A percentile compares a stretch with the other conserved stretches of the same genome.
Evolutionary conservation across 2,113 vertebrate species (phyloP).

Genomic region (Sisor rabdophorus): DNA sequence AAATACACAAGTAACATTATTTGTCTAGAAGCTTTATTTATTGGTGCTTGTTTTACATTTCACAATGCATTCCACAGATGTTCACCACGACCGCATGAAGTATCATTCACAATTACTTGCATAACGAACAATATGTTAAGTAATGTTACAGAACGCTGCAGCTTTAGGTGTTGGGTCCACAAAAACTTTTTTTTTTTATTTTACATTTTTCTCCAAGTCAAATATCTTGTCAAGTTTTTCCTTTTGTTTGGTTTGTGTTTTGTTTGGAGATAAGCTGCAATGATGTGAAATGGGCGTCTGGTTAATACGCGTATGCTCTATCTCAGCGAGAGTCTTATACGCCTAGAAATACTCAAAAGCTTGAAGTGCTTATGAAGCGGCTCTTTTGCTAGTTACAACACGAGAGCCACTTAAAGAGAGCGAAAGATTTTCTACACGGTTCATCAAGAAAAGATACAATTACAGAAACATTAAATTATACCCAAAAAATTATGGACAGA

Average conservation of each 20-base stretch:
- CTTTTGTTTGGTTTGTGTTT: constrained; percentile 32
- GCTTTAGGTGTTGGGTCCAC: constrained; percentile 80
- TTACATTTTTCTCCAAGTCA: constrained; percentile 15
- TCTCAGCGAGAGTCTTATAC: constrained; percentile 67
- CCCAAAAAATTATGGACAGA: constrained; percentile 55
- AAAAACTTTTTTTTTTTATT: constrained; percentile 55
- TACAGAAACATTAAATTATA: constrained; percentile 82
- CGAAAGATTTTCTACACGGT: constrained; percentile 76
- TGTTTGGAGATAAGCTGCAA: constrained; percentile 70
- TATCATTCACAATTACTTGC: constrained; percentile 82
- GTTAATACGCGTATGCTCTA: constrained; percentile 56
- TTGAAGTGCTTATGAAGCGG: constrained; percentile 73
- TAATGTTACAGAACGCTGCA: constrained; percentile 78
- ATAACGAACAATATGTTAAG: constrained; percentile 80
- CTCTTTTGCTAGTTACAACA: constrained; percentile 59
- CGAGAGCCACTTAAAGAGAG: constrained; percentile 73
- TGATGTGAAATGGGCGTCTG: constrained; percentile 63
- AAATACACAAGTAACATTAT: constrained; percentile 9
- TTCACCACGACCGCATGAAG: constrained; percentile 83
- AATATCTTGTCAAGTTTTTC: constrained; percentile 72
- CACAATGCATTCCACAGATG: constrained; percentile 97
- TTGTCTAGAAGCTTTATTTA: constrained; percentile 99
- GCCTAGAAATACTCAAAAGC: constrained; percentile 79
- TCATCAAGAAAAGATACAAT: constrained; percentile 84
- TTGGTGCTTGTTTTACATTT: constrained; percentile 89